Evolutionary conservation across 2,113 vertebrate species (phyloP).

Genomic region (Rhinoptilus africanus): DNA sequence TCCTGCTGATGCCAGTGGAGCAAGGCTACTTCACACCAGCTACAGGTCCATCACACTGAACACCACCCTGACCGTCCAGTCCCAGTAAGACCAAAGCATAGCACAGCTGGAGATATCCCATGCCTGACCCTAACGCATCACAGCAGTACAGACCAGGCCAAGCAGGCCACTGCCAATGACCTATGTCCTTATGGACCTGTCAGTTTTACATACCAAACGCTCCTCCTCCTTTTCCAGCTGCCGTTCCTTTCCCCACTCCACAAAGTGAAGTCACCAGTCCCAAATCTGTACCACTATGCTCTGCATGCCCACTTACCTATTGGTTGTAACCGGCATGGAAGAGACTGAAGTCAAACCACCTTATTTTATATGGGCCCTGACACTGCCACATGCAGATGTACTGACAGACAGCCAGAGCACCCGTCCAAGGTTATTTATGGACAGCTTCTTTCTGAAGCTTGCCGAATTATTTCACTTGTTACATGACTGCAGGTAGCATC

Average conservation of each 20-base stretch:
- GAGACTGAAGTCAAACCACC: not conserved
- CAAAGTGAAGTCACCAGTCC: not conserved
- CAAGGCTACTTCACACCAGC: not conserved
- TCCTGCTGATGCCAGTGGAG: not conserved
- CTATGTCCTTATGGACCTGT: fast-evolving
- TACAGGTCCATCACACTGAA: not conserved
- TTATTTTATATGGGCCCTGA: not conserved
- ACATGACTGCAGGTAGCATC: not conserved
- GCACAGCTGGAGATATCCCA: not conserved
- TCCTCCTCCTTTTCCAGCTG: not conserved
- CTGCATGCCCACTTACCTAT: not conserved
- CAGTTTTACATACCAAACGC: not conserved
- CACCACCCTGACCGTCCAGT: not conserved
- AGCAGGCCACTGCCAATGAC: not conserved
- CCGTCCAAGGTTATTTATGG: not conserved
- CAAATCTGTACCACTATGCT: not conserved
- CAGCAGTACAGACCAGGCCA: not conserved
- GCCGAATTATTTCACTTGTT: not conserved
- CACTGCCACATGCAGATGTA: not conserved
- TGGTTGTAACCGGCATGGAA: not conserved
- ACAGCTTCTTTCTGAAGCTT: not conserved
- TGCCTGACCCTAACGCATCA: not conserved
- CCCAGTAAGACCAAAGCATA: not conserved
- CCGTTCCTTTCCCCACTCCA: not conserved
- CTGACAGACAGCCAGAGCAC: not conserved